Percentiles rank a stretch among this genome's conserved stretches.
Evolutionary conservation across 2,797 vertebrate species (phyloP).

Genomic region (Chelidonichthys spinosus): DNA sequence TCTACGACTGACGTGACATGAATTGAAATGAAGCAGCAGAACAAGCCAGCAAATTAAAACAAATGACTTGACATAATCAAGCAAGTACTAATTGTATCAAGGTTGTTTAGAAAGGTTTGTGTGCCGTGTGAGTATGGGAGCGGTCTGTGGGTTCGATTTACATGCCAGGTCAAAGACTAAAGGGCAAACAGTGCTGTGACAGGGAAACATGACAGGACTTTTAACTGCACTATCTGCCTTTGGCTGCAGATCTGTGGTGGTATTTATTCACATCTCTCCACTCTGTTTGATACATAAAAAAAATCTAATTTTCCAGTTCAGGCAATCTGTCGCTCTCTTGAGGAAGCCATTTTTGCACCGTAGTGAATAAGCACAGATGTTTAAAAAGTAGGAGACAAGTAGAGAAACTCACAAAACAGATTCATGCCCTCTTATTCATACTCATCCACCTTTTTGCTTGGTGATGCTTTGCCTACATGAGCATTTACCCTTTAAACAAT

Average conservation of each 20-base stretch:
- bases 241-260: constrained; percentile 15
- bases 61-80: background rate
- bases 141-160: constrained; percentile 3
- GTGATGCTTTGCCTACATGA: constrained; percentile 21
- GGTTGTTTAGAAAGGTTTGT: constrained; percentile 8
- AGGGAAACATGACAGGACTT: constrained; percentile 26
- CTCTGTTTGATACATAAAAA: constrained; percentile 5
- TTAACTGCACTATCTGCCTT: constrained; percentile 25
- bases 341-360: background rate
- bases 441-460: constrained; percentile 6
- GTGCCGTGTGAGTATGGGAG: background rate
- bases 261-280: constrained; percentile 15
- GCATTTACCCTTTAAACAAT: background rate
- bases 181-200: constrained; percentile 4
- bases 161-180: background rate
- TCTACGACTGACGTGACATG: background rate
- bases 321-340: background rate
- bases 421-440: constrained; percentile 4
- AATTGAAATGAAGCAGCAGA: background rate
- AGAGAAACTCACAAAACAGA: background rate
- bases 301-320: background rate
- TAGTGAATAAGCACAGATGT: background rate
- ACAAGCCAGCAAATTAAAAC: background rate
- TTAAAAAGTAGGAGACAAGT: background rate
- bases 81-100: background rate